A percentile compares a stretch with the other conserved stretches of the same genome.
These are phyloP conservation scores for Oncorhynchus nerka DNA, from an alignment of 2,113 vertebrate genomes.

Conservation along the genomic window DNA sequence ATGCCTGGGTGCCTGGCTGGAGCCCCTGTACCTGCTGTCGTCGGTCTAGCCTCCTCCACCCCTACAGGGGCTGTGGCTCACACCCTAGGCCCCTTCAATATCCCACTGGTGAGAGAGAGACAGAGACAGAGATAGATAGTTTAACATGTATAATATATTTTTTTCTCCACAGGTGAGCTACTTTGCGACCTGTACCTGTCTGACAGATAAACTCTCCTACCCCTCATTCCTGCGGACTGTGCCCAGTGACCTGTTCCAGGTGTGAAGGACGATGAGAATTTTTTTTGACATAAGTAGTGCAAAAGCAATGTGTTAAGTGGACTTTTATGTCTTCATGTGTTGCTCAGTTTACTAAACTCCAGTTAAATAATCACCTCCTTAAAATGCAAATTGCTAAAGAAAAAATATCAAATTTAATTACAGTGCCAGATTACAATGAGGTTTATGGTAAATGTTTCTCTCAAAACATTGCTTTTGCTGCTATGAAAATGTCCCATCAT, in stretches of 20 bases:
- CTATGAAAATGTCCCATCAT: no score
- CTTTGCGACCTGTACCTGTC: constrained; percentile 61
- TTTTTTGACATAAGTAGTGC: no score
- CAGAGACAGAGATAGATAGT: no score
- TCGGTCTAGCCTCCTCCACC: constrained; percentile 74
- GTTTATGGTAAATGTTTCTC: no score
- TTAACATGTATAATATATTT: background rate
- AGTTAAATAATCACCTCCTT: no score
- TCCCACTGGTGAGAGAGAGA: constrained; percentile 65
- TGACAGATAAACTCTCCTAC: constrained; percentile 54
- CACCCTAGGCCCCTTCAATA: constrained; percentile 64
- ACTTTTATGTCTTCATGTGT: no score
- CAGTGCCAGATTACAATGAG: no score
- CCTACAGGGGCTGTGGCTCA: constrained; percentile 71
- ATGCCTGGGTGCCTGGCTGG: constrained; percentile 44
- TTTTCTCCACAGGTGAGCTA: constrained; percentile 55
- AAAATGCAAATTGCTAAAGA: no score
- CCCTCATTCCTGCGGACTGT: constrained; percentile 62
- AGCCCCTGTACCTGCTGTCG: constrained; percentile 67
- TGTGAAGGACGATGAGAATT: background rate
- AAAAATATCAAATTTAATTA: no score
- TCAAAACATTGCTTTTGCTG: no score
- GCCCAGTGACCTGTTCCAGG: constrained; percentile 62
- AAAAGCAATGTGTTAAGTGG: no score
- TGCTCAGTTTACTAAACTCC: no score